Evolutionary conservation across 1,140 invertebrate species (phyloP), one percentile per base, ranked within the genome.

Genomic region (Procambarus virginalis): DNA sequence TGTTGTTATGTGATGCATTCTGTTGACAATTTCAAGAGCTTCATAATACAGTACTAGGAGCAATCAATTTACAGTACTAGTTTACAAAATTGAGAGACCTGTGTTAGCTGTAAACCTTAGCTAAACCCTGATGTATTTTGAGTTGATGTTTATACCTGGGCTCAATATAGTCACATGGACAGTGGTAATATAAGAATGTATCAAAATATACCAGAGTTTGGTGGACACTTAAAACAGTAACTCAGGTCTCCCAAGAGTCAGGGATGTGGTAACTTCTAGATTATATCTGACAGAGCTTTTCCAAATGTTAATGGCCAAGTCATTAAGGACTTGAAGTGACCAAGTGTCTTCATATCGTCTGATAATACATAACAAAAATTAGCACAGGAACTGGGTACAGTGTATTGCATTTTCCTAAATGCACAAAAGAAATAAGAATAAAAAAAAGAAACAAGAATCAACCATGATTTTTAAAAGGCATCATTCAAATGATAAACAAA

Each of bases 131-230:
- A 78, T 75, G 82, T 88, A 88, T 81, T 88, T 81, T 82, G 79
- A 88, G 58, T 49, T 48, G 79, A 58, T 81, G 58, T 88, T 81
- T 58, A 81, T 81, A 88, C 78, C 68, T 81, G 86, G 86, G 86
- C 86, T 88, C 86, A 88, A 81, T 73, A 81, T 58, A 88, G 86
- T 88, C 78, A 46, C 86, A 46, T 58, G 55, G 77, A 88, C 86
- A 75, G 60, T 73, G 64, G 60, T 88, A 80, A 88, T 81, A 60
- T 60, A 80, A 88, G 55, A 80, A 78, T 87, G 20, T 60, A 88
- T 88, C 78, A 88, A 81, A 88, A 88, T 88, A 88, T 81, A 60
- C 86, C 79, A 88, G 79, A 81, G 86, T 88, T 88, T 81, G 79
- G 79, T 88, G 86, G 86, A 86, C 84, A 86, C 84, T 86, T 86